phyloP scores from a whole-genome alignment of 2,797 vertebrate genomes.

The Lerista edwardsae region DNA sequence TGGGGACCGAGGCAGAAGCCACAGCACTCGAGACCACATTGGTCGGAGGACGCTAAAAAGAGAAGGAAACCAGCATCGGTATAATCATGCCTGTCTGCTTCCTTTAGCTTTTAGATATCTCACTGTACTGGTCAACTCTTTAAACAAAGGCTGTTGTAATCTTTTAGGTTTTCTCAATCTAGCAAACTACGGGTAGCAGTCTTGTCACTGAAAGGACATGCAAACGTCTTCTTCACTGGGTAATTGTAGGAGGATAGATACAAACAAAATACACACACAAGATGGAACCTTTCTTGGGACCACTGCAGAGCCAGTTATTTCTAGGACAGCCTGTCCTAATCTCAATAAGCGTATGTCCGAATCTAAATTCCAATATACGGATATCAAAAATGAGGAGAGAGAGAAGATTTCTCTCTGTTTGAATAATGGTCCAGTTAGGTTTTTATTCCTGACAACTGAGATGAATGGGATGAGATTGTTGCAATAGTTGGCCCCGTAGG shows the following conservation, averaged over 20 bases:
- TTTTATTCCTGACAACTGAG: too few relatives aligned
- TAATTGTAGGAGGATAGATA: background rate
- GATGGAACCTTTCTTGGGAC: background rate
- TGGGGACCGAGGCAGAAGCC: conserved; percentile 52
- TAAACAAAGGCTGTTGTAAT: background rate
- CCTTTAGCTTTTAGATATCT: background rate
- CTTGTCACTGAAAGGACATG: background rate
- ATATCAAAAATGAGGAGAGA: background rate
- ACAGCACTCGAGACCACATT: background rate
- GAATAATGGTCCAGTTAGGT: too few relatives aligned
- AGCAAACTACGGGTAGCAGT: background rate
- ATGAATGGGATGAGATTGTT: too few relatives aligned
- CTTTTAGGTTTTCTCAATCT: background rate
- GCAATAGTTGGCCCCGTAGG: too few relatives aligned
- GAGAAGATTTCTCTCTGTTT: background rate
- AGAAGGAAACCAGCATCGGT: conserved; percentile 34
- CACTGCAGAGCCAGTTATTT: background rate
- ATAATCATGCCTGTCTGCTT: background rate
- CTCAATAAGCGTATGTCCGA: background rate
- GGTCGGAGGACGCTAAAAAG: conserved; percentile 44
- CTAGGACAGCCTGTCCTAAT: background rate
- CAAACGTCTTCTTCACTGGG: background rate
- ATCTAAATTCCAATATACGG: background rate
- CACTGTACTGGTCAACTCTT: background rate
- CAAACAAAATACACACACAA: background rate